Evolutionary conservation across 2,113 vertebrate species (phyloP).

Genomic region (Actinemys pallida): DNA sequence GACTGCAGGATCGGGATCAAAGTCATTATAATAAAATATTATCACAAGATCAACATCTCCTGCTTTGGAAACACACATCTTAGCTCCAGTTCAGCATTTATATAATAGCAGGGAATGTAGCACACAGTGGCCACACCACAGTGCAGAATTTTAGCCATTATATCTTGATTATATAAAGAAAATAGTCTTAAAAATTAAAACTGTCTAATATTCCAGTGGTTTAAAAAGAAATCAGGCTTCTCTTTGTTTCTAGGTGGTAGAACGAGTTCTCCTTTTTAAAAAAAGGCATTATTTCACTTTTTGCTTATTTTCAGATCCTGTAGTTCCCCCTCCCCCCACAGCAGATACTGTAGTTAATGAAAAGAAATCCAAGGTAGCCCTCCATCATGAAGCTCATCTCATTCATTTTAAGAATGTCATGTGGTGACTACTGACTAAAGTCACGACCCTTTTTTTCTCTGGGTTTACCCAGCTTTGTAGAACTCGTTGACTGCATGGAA

Average conservation of each 20-base stretch:
- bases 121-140: neutral
- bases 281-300: neutral
- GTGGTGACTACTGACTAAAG: neutral
- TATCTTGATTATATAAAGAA: neutral
- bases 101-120: slow-evolving; percentile 25
- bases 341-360: neutral
- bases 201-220: neutral
- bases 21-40: slow-evolving; percentile 62
- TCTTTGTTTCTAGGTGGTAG: neutral
- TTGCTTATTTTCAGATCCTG: neutral
- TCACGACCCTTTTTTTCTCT: neutral
- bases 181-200: neutral
- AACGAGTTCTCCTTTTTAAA: neutral
- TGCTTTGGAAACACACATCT: slow-evolving; percentile 64
- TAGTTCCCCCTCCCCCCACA: no score
- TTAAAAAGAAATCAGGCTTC: neutral
- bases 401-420: neutral
- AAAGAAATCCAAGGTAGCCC: neutral
- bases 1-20: slow-evolving; percentile 61
- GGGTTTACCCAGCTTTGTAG: neutral
- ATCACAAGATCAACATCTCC: slow-evolving; percentile 55
- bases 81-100: slow-evolving; percentile 65
- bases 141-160: neutral
- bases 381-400: neutral
- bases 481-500: neutral